phyloP scores from a whole-genome alignment of 2,797 vertebrate genomes.

The Acrossocheilus wenchowensis region DNA sequence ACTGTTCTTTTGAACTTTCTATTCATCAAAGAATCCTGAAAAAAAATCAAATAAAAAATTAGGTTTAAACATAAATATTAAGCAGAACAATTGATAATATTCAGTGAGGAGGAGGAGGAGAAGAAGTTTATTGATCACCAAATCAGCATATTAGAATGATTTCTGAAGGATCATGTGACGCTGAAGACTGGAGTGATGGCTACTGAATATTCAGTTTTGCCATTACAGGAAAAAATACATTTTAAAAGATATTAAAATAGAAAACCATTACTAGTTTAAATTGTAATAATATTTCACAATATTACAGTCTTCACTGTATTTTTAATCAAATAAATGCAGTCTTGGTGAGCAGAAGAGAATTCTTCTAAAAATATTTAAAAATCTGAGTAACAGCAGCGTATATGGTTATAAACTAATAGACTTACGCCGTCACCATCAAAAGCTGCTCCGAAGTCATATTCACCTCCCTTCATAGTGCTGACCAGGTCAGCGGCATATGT shows the following conservation, averaged over 20 bases:
- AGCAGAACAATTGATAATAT: background rate
- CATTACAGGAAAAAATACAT: background rate
- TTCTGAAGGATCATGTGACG: background rate
- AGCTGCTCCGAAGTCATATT: conserved; percentile 96
- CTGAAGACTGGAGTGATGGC: background rate
- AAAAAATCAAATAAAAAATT: background rate
- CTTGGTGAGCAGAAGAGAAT: background rate
- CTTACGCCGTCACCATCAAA: conserved; percentile 98
- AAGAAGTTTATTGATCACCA: background rate
- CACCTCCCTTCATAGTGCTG: conserved; percentile 92
- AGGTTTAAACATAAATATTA: background rate
- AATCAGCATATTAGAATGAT: background rate
- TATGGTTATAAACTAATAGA: conserved; percentile 2
- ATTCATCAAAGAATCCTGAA: background rate
- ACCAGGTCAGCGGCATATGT: conserved; percentile 96
- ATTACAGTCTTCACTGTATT: background rate
- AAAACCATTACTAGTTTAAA: background rate
- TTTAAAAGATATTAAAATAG: too few species aligned
- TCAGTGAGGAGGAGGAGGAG: too few species aligned
- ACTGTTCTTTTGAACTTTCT: background rate
- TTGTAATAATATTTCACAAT: background rate
- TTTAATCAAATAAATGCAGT: background rate
- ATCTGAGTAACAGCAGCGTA: background rate
- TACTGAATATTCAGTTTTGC: background rate
- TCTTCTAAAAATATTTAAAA: background rate